These are phyloP conservation scores for Hydrotaea diabolus DNA, from an alignment of 2,888 invertebrate species.

Conservation along the genomic window DNA sequence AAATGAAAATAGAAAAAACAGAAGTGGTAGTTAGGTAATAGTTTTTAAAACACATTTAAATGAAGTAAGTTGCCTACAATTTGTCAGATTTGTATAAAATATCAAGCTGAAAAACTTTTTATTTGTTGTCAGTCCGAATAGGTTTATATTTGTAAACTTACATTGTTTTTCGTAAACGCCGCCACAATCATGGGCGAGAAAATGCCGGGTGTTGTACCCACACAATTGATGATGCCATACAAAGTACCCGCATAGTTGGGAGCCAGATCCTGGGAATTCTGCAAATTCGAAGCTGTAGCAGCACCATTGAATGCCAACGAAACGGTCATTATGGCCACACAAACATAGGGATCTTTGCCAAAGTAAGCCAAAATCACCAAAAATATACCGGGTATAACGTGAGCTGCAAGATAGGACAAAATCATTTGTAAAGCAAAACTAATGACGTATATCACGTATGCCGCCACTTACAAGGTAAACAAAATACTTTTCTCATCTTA, in stretches of 20 bases:
- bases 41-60: too few relatives aligned
- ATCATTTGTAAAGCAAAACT: not conserved
- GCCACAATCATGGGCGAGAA: constrained; percentile 87
- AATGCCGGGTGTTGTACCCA: constrained; percentile 87
- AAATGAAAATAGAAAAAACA: not conserved
- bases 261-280: constrained; percentile 86
- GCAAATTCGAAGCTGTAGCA: constrained; percentile 84
- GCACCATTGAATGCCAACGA: constrained; percentile 86
- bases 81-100: too few relatives aligned
- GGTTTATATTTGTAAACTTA: constrained; percentile 53
- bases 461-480: constrained; percentile 84
- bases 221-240: constrained; percentile 88
- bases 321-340: constrained; percentile 85
- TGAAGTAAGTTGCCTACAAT: too few relatives aligned
- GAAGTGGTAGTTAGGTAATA: too few relatives aligned
- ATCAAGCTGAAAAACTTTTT: too few relatives aligned
- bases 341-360: constrained; percentile 84
- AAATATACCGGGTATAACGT: constrained; percentile 84
- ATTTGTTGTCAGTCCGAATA: too few relatives aligned
- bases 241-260: constrained; percentile 88
- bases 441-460: too few relatives aligned
- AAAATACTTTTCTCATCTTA: constrained; percentile 85
- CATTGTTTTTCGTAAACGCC: constrained; percentile 75
- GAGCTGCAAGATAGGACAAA: constrained; percentile 78
- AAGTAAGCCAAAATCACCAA: constrained; percentile 83